phyloP scores from a whole-genome alignment of 2,797 vertebrate genomes.

The Sciaenops ocellatus region DNA sequence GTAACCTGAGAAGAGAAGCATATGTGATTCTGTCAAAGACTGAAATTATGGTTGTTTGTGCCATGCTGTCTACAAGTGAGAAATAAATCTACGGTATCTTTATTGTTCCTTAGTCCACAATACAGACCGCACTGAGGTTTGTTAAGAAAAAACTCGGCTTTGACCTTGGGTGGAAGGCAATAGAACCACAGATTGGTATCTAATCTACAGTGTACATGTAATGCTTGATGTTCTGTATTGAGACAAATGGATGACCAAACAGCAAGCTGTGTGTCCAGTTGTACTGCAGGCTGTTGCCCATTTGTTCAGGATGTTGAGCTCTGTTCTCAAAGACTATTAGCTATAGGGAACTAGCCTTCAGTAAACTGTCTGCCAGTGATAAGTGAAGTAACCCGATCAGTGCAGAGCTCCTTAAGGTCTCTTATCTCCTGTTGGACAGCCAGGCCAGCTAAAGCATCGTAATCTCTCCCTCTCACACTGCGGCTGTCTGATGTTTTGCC shows the following conservation, averaged over 20 bases:
- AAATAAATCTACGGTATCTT: not conserved
- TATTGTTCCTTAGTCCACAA: constrained; percentile 12
- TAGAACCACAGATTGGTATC: constrained; percentile 27
- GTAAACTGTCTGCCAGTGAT: constrained; percentile 74
- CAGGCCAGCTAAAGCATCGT: constrained; percentile 69
- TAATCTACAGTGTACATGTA: constrained; percentile 36
- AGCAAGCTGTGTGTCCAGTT: constrained; percentile 14
- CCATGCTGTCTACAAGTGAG: not conserved
- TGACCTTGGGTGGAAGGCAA: constrained; percentile 54
- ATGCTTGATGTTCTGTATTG: constrained; percentile 43
- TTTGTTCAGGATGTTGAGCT: constrained; percentile 44
- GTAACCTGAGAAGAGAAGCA: constrained; percentile 62
- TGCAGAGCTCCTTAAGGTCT: constrained; percentile 73
- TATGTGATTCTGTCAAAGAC: constrained; percentile 40
- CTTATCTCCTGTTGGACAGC: constrained; percentile 77
- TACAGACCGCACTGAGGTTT: constrained; percentile 21
- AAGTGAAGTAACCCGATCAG: constrained; percentile 79
- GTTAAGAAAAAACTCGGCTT: constrained; percentile 27
- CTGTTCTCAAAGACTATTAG: constrained; percentile 59
- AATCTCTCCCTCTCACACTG: constrained; percentile 71
- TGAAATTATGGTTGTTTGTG: constrained; percentile 34
- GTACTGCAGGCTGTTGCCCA: constrained; percentile 27
- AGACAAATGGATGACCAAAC: constrained; percentile 60
- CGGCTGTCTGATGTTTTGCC: constrained; percentile 55
- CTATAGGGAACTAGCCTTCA: constrained; percentile 54